Conservation (phyloP, 2,888 invertebrate genomes). For the Trisateles emortualis region DNA sequence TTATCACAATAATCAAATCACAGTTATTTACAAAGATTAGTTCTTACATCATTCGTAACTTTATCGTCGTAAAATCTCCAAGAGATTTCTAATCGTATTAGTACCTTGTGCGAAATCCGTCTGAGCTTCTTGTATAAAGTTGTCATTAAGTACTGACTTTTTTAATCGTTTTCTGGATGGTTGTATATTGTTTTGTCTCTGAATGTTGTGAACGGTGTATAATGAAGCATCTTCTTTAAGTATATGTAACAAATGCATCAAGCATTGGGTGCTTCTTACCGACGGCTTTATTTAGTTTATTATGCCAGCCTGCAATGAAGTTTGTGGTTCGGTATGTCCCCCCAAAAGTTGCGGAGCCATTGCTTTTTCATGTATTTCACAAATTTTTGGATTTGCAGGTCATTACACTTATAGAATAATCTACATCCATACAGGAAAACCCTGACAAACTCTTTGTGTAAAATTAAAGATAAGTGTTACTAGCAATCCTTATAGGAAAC, state of each 20-base stretch:
- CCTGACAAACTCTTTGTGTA: neutral
- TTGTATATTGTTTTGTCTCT: neutral
- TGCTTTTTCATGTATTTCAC: neutral
- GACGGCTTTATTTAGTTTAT: neutral
- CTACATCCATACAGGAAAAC: conserved; percentile 12
- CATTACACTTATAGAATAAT: too few species aligned
- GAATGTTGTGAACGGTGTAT: neutral
- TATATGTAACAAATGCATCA: neutral
- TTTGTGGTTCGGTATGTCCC: neutral
- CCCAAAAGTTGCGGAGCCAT: neutral
- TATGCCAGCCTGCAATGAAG: neutral
- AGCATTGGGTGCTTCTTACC: neutral
- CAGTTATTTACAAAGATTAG: neutral
- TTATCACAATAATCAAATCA: neutral
- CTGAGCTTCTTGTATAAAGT: neutral
- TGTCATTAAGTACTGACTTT: neutral
- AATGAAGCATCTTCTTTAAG: neutral
- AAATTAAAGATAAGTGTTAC: neutral
- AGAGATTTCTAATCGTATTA: neutral
- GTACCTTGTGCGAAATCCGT: neutral
- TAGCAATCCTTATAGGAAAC: too few species aligned
- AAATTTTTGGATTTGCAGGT: conserved; percentile 11
- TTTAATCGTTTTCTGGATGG: neutral
- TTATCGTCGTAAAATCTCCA: neutral
- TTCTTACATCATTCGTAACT: neutral